Evolutionary conservation across 2,113 vertebrate species (phyloP), one percentile per base, ranked within the genome.

Genomic region (Oceanites oceanicus): DNA sequence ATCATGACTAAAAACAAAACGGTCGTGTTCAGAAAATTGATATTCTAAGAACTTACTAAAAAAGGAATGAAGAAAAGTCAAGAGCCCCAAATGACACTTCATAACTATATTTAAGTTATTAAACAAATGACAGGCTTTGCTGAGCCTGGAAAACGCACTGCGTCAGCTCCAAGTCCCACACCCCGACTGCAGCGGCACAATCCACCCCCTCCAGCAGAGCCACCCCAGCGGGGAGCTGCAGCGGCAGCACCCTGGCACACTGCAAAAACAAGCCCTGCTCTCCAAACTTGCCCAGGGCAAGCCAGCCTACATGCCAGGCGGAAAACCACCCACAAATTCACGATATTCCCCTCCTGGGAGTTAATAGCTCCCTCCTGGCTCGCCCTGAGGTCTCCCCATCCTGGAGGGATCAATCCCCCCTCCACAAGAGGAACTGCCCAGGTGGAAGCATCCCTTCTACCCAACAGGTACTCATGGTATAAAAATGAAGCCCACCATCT

Each of bases 171-270:
- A 56, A 76, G 74, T 62, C 58, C 81, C 67, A 59, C 30, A 52
- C 27, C 9, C 7, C 0, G 0, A 9, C 0, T 21, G 21, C 0
- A 52, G 42, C 38, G 55, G 61, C 38, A 59, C 45, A 80, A 59
- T 8, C 15, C 67, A 52, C 30, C 19, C 62, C 32, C 49, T 29
- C 67, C 88, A 91, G 72, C 36, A 72, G 62, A 86, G 29, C 18
- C 53, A 47, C 6, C 53, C 45, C n/a, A 5, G n/a, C 63, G 9
- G 18, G 11, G 15, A 79, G 29, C 70, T 59, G 45, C 70, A 63
- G 38, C 4, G 1, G 63, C 42, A 78, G 86, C 67, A 71, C 22
- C 62, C 65, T 13, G 9, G 71, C 58, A 83, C 29, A 6, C 40
- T 26, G 29, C 58, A 68, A 34, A 34, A 90, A 49, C 42, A 53